These are phyloP conservation scores for Palythoa caribaeorum DNA, from an alignment of 92 coral and sea anemone genomes.

Conservation along the genomic window DNA sequence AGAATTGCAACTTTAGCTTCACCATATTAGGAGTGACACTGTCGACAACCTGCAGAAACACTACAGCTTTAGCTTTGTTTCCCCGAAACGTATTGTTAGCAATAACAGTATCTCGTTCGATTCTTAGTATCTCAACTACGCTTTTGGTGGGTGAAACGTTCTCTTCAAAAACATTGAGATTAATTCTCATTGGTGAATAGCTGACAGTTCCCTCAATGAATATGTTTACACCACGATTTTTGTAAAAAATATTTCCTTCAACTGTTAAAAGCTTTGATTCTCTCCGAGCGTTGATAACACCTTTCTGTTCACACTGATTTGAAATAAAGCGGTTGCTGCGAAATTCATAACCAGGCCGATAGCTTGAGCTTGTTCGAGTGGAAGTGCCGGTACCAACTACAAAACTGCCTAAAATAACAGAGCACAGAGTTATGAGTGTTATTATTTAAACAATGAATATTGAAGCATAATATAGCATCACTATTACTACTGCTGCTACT, in stretches of 20 bases:
- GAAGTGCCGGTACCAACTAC: conserved; percentile 29
- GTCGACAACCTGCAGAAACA: conserved; percentile 43
- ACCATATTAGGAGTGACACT: not conserved
- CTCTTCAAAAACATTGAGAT: conserved; percentile 45
- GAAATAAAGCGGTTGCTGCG: conserved; percentile 40
- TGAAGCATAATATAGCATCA: not conserved
- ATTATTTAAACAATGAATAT: not conserved
- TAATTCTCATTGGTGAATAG: conserved; percentile 8
- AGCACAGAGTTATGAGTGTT: not conserved
- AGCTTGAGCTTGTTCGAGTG: conserved; percentile 10
- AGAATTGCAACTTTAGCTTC: conserved; percentile 4
- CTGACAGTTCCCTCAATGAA: conserved; percentile 33
- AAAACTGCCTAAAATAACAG: not conserved
- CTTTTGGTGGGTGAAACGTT: conserved; percentile 40
- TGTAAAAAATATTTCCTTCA: conserved; percentile 38
- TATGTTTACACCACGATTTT: conserved; percentile 45
- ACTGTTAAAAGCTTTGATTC: not conserved
- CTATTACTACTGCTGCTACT: not conserved
- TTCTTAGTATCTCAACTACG: conserved; percentile 52
- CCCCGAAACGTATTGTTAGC: conserved; percentile 52
- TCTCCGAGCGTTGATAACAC: conserved; percentile 23
- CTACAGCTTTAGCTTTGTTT: conserved; percentile 47
- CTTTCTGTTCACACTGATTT: conserved; percentile 50
- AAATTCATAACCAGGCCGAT: conserved; percentile 9
- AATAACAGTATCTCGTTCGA: conserved; percentile 27